These are phyloP conservation scores for Periplaneta americana DNA, from an alignment of 1,140 invertebrate species.

Conservation along the genomic window DNA sequence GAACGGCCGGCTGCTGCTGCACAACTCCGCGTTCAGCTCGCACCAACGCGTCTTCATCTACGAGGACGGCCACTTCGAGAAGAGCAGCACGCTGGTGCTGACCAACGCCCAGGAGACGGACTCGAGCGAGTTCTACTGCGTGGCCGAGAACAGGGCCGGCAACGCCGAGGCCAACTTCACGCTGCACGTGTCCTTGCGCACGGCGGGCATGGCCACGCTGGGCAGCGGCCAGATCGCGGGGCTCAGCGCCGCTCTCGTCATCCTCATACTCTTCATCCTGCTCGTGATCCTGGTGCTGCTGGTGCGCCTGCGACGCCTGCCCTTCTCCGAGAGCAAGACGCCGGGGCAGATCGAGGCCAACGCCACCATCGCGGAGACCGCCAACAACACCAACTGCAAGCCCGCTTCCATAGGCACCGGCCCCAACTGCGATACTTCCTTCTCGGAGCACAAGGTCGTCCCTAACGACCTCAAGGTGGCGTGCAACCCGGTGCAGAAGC, in stretches of 20 bases:
- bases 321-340: conserved; percentile 67
- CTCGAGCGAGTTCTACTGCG: conserved; percentile 83
- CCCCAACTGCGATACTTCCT: background rate
- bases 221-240: conserved; percentile 81
- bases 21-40: conserved; percentile 73
- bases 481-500: conserved; percentile 60
- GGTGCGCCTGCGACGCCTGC: conserved; percentile 59
- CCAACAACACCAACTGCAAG: background rate
- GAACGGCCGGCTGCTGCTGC: conserved; percentile 72
- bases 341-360: conserved; percentile 54
- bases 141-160: conserved; percentile 86
- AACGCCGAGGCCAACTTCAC: conserved; percentile 89
- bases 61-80: conserved; percentile 64
- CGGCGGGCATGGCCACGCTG: conserved; percentile 70
- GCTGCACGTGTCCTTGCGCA: conserved; percentile 68
- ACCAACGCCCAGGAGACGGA: conserved; percentile 84
- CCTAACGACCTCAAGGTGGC: conserved; percentile 45
- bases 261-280: conserved; percentile 70
- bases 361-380: background rate
- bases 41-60: conserved; percentile 74
- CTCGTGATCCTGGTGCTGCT: conserved; percentile 67
- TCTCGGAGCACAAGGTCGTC: conserved; percentile 16
- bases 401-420: background rate
- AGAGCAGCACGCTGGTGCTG: conserved; percentile 72
- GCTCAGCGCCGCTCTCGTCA: conserved; percentile 72